These are phyloP conservation scores for Hofmannophila pseudospretella DNA, from an alignment of 2,888 invertebrate species.

Conservation along the genomic window DNA sequence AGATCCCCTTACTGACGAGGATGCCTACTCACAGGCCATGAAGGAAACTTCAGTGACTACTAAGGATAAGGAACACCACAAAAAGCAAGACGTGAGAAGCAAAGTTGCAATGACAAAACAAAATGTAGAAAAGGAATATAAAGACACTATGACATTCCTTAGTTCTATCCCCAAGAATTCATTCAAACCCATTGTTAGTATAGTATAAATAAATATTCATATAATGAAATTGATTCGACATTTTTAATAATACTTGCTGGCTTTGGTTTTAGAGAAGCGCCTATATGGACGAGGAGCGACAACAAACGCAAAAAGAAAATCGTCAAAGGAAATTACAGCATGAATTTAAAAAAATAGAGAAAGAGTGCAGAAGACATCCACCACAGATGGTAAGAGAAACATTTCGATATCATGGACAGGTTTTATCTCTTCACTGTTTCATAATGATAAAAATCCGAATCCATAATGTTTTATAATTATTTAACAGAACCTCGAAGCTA, in stretches of 20 bases:
- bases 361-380: conserved; percentile 42
- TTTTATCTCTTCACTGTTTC: no score
- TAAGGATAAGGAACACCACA: conserved; percentile 32
- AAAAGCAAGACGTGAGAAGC: conserved; percentile 44
- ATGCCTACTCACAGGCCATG: conserved; percentile 60
- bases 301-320: conserved; percentile 40
- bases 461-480: no score
- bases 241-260: no score
- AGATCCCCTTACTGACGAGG: conserved; percentile 42
- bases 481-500: conserved; percentile 29
- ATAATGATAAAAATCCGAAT: no score
- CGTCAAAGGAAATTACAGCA: conserved; percentile 56
- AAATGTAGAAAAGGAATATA: conserved; percentile 73
- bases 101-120: conserved; percentile 80
- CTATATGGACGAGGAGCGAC: conserved; percentile 52
- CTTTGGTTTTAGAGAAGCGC: conserved; percentile 52
- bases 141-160: conserved; percentile 60
- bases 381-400: conserved; percentile 35
- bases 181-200: conserved; percentile 48
- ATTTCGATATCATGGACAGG: no score
- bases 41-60: conserved; percentile 31
- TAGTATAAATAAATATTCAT: background rate
- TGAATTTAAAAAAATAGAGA: conserved; percentile 56
- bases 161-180: conserved; percentile 55
- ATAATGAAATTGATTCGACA: background rate